Base-by-base conservation (phyloP, 2,797 vertebrate genomes). In the Danio tinwini region DNA sequence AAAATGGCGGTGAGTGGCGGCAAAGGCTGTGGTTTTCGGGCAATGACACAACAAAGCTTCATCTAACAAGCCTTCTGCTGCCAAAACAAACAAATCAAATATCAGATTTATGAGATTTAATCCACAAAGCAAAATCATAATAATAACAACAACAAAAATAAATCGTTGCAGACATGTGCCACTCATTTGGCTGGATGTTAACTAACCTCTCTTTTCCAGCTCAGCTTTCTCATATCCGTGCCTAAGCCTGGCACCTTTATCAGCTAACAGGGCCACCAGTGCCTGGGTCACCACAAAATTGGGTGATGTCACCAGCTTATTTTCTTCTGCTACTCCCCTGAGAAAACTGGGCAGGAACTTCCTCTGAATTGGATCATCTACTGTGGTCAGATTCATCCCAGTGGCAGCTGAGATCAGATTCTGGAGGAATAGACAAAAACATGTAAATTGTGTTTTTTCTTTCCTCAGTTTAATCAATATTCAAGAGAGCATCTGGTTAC, bases 281-380 rank as follows among this genome's bases (percentile, higher is more conserved):
- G 98, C 98, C 90, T 99, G 98, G 5, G 98, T 99, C 80, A 99
- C 98, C 61, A 99, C 97, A 78, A 99, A 99, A 91, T 99, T 99
- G 0, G 98, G 98, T 0, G 97, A 99, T 0, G 97, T 99, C 59
- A 99, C 93, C 49, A 99, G 95, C 82, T 99, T 99, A 91, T 96
- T 98, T 87, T 99, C 98, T 91, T 99, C 97, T 0, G 97, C 97
- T 74, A 96, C 96, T 14, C 97, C 95, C 6, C 97, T 93, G 81
- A 99, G 93, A 86, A 99, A 99, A 87, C 96, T 97, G 64, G 98
- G 98, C 70, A 99, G 91, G 90, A 99, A 98, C 88, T 97, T 98
- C 68, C 97, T 95, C 86, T 98, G 98, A 87, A 98, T 95, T 68
- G 98, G 97, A 87, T 99, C 98, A 59, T 99, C 98, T 10, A 99